These are phyloP conservation scores for Cosmopolites sordidus DNA, from an alignment of 2,888 invertebrate genomes.

Conservation along the genomic window DNA sequence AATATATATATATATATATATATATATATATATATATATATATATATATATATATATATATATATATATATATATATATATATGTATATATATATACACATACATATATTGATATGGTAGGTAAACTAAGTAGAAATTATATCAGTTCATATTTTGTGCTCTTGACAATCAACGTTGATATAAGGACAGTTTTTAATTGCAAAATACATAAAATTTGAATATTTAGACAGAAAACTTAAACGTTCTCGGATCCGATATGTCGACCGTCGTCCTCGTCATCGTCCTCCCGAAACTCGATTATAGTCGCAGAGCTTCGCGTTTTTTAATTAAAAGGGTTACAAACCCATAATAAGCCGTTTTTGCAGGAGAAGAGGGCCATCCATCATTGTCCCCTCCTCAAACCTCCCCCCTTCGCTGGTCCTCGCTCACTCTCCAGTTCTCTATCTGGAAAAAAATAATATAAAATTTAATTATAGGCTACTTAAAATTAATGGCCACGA, in stretches of 20 bases:
- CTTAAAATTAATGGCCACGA: conserved; percentile 62
- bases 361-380: conserved; percentile 24
- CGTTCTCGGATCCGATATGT: not conserved
- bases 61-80: too few relatives aligned
- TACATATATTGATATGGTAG: too few relatives aligned
- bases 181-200: too few relatives aligned
- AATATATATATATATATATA: too few relatives aligned
- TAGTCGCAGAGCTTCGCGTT: conserved; percentile 19
- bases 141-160: too few relatives aligned
- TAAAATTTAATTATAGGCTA: conserved; percentile 67
- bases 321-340: conserved; percentile 29
- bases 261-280: not conserved
- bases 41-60: too few relatives aligned
- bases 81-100: too few relatives aligned
- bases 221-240: too few relatives aligned
- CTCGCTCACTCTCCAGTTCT: conserved; percentile 6
- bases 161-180: too few relatives aligned
- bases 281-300: conserved; percentile 24
- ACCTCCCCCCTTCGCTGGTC: conserved; percentile 18
- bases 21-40: too few relatives aligned
- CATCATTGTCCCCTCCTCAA: conserved; percentile 27
- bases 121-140: too few relatives aligned
- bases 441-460: conserved; percentile 40
- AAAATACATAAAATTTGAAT: too few relatives aligned
- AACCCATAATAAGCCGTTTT: conserved; percentile 28